These are phyloP conservation scores for Sebastiscus albofasciatus DNA, from an alignment of 2,797 vertebrate genomes.

Conservation along the genomic window DNA sequence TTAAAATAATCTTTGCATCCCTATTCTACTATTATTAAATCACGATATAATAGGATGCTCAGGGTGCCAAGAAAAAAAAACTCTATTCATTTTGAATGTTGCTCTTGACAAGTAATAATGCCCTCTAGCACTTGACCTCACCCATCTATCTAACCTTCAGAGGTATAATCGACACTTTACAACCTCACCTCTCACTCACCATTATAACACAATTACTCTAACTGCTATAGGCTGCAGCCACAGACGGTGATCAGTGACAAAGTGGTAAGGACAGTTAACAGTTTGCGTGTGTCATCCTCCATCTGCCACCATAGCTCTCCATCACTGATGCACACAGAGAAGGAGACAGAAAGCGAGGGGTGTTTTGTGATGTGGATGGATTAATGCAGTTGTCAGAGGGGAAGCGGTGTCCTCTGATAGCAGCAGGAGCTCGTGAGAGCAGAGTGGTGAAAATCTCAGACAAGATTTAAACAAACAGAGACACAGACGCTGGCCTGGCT, in stretches of 20 bases:
- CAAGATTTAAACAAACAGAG: slow-evolving; percentile 82
- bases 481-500: slow-evolving; percentile 54
- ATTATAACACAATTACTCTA: slow-evolving; percentile 21
- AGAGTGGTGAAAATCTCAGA: slow-evolving; percentile 78
- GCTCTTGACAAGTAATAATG: slow-evolving; percentile 22
- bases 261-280: slow-evolving; percentile 23
- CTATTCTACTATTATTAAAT: neutral
- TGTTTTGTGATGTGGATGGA: neutral
- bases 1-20: neutral
- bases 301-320: slow-evolving; percentile 24
- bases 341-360: neutral
- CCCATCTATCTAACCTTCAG: slow-evolving; percentile 9
- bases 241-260: slow-evolving; percentile 17
- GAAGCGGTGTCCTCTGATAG: slow-evolving; percentile 27
- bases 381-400: slow-evolving; percentile 1
- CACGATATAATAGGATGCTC: neutral
- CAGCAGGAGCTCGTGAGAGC: slow-evolving; percentile 48
- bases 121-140: slow-evolving; percentile 4
- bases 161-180: slow-evolving; percentile 25
- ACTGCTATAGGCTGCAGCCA: neutral
- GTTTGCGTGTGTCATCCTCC: slow-evolving; percentile 44
- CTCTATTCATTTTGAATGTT: slow-evolving; percentile 2
- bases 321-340: neutral
- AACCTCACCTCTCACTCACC: slow-evolving; percentile 1
- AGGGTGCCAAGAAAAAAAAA: neutral